Evolutionary conservation across 2,888 invertebrate genomes (phyloP), one percentile per base, ranked within the genome.

Genomic region (Xanthorhoe designata): DNA sequence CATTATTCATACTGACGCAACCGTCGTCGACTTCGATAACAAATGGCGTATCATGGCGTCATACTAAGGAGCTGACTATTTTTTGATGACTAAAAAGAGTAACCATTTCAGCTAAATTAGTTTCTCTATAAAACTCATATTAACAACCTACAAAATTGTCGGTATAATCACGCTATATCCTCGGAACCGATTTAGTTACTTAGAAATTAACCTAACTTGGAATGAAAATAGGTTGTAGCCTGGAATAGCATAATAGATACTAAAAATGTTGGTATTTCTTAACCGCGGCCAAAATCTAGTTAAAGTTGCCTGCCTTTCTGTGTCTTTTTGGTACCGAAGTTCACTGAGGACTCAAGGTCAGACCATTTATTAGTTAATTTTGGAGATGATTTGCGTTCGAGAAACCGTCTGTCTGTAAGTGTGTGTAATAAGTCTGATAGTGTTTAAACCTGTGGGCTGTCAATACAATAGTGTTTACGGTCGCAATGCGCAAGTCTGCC

Each of bases 401-500:
- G n/a, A n/a, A n/a, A n/a, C n/a, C n/a, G n/a, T n/a, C n/a, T n/a
- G n/a, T n/a, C n/a, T n/a, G n/a, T n/a, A n/a, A n/a, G n/a, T n/a
- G 19, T 13, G 0, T 17, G 15, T 15, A 18, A 32, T 59, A 47
- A 47, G 49, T 60, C 42, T 19, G 17, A 57, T 53, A 45, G 38
- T 24, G 35, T 56, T 53, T 58, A 42, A 61, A 64, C 68, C 71
- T 72, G 70, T 67, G 52, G 66, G 51, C 75, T 78, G 72, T 77
- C 80, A 75, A 80, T 80, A 79, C 73, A 68, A 60, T 45, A 59
- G 24, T 83, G 82, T 85, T 84, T 82, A 84, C 79, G 79, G 81
- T 77, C 85, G 84, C 87, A 88, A 81, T 88, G 88, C 88, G 88
- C 88, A 88, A 85, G 87, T 83, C 84, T 76, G 69, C 32, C 59